Conservation (phyloP, 2,113 vertebrate genomes). For the Cyanoramphus novaezelandiae region DNA sequence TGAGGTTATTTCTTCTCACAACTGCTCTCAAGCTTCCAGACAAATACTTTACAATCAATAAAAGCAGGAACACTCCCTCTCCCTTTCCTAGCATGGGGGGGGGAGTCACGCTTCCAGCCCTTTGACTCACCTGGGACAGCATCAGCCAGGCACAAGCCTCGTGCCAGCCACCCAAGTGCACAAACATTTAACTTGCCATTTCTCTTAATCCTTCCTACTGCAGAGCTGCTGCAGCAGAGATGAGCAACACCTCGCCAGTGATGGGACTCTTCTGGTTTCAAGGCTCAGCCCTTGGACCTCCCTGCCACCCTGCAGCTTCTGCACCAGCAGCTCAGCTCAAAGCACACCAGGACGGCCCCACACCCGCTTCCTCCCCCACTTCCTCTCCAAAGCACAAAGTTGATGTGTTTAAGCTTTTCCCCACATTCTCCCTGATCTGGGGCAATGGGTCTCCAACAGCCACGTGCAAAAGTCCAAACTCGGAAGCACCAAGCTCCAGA, state of each 20-base stretch:
- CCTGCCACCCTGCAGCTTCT: neutral
- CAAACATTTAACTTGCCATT: neutral
- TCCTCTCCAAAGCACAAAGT: neutral
- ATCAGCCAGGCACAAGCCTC: neutral
- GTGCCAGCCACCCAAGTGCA: neutral
- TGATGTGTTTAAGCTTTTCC: neutral
- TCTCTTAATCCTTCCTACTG: neutral
- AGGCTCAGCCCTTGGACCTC: neutral
- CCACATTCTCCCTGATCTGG: neutral
- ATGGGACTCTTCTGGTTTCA: neutral
- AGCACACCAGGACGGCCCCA: neutral
- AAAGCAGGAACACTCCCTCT: neutral
- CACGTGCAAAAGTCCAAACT: neutral
- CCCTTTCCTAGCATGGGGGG: neutral
- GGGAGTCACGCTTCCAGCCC: neutral
- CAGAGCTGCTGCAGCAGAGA: neutral
- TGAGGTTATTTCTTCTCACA: neutral
- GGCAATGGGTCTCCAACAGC: neutral
- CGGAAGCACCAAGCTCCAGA: neutral
- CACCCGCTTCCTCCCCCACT: rapidly evolving
- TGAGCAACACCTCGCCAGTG: neutral
- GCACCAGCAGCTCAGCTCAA: neutral
- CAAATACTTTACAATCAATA: neutral
- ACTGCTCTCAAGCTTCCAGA: neutral
- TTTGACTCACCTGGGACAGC: neutral